Evolutionary conservation across 1,140 invertebrate species (phyloP).

Genomic region (Amyelois transitella): DNA sequence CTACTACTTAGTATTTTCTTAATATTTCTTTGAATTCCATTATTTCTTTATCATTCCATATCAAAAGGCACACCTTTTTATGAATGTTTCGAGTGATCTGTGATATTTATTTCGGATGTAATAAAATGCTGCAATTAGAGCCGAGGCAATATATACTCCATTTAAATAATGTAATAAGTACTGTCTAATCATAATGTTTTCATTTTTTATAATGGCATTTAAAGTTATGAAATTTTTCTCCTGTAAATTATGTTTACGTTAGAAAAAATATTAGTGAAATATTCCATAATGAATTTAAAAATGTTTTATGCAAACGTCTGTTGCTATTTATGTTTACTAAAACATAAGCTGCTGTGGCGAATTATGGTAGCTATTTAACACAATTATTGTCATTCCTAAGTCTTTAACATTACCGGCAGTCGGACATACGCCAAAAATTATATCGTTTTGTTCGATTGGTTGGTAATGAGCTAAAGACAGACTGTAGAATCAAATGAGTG

Average conservation of each 20-base stretch:
- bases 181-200: not conserved
- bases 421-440: not conserved
- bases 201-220: not conserved
- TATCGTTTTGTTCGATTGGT: not conserved
- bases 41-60: slow-evolving; percentile 20
- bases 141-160: not conserved
- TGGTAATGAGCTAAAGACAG: slow-evolving; percentile 27
- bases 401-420: slow-evolving; percentile 12
- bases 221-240: slow-evolving; percentile 1
- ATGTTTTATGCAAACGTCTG: not conserved
- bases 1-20: not conserved
- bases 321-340: slow-evolving; percentile 1
- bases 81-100: slow-evolving; percentile 30
- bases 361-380: slow-evolving; percentile 48
- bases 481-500: slow-evolving; percentile 47
- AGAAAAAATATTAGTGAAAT: slow-evolving; percentile 2
- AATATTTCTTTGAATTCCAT: not conserved
- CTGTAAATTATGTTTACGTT: slow-evolving; percentile 5
- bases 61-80: slow-evolving; percentile 6
- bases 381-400: slow-evolving; percentile 60
- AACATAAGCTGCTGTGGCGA: slow-evolving; percentile 6
- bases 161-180: not conserved
- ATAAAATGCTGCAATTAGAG: not conserved
- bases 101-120: slow-evolving; percentile 27
- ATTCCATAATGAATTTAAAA: slow-evolving; percentile 2